Conservation (phyloP, 2,888 invertebrate species). For the Caenorhabditis japonica region DNA sequence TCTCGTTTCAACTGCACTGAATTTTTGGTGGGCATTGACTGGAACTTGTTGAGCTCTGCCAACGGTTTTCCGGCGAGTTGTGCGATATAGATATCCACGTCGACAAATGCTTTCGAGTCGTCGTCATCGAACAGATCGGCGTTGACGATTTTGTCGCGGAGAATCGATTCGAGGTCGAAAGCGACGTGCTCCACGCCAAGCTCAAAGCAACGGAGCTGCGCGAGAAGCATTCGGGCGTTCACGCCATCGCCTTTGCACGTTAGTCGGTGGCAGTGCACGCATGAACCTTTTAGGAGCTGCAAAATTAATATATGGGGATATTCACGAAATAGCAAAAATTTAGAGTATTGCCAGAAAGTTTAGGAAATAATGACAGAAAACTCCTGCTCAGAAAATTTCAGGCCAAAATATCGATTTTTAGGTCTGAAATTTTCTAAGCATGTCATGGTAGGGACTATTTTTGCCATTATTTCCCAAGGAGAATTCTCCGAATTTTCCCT, state of each 20-base stretch:
- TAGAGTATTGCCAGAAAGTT: too few relatives aligned
- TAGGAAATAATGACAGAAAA: too few relatives aligned
- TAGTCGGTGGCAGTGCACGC: slow-evolving; percentile 79
- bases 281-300: slow-evolving; percentile 79
- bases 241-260: slow-evolving; percentile 62
- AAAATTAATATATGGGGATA: slow-evolving; percentile 8
- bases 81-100: slow-evolving; percentile 77
- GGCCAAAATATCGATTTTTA: too few relatives aligned
- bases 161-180: slow-evolving; percentile 79
- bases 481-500: too few relatives aligned
- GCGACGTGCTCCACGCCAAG: slow-evolving; percentile 85
- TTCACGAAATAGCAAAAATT: too few relatives aligned
- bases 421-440: too few relatives aligned
- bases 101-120: slow-evolving; percentile 20
- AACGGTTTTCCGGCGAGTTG: slow-evolving; percentile 77
- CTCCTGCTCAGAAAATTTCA: too few relatives aligned
- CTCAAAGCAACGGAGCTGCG: slow-evolving; percentile 80
- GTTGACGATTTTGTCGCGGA: slow-evolving; percentile 42
- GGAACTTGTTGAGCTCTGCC: slow-evolving; percentile 25
- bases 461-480: too few relatives aligned
- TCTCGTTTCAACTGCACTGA: slow-evolving; percentile 62
- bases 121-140: slow-evolving; percentile 19
- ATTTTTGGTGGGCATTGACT: slow-evolving; percentile 63
- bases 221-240: slow-evolving; percentile 80
- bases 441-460: too few relatives aligned